Percentiles rank a stretch among this genome's conserved stretches.
Conservation (phyloP, 2,113 vertebrate genomes). For the Thamnophis sirtalis region DNA sequence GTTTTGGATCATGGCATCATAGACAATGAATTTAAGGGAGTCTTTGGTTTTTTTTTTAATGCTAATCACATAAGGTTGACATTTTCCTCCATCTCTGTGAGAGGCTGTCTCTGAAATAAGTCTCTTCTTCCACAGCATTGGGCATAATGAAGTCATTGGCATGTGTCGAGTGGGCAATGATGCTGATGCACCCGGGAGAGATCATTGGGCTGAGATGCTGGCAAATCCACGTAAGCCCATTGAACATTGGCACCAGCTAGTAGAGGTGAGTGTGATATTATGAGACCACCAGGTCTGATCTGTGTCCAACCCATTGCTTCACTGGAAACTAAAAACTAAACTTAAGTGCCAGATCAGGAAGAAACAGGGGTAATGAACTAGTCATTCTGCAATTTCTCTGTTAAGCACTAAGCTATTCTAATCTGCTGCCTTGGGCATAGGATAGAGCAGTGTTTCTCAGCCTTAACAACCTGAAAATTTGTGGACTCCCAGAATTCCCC, state of each 20-base stretch:
- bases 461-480: no score
- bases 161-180: conserved; percentile 89
- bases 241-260: conserved; percentile 89
- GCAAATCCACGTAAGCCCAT: conserved; percentile 92
- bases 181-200: conserved; percentile 82
- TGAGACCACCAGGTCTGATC: no score
- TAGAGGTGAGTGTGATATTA: conserved; percentile 68
- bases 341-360: neutral
- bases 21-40: neutral
- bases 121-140: conserved; percentile 70
- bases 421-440: neutral
- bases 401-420: neutral
- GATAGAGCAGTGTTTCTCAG: neutral
- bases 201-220: conserved; percentile 92
- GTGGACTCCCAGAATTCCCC: no score
- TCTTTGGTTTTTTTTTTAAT: neutral
- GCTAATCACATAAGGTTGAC: neutral
- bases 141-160: conserved; percentile 92
- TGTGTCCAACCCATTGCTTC: neutral
- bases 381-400: neutral
- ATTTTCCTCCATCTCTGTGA: neutral
- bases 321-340: neutral
- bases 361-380: neutral
- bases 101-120: neutral
- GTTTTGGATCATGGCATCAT: neutral